Evolutionary conservation across 2,888 invertebrate species (phyloP), one percentile per base, ranked within the genome.

Genomic region (Ochropacha duplaris): DNA sequence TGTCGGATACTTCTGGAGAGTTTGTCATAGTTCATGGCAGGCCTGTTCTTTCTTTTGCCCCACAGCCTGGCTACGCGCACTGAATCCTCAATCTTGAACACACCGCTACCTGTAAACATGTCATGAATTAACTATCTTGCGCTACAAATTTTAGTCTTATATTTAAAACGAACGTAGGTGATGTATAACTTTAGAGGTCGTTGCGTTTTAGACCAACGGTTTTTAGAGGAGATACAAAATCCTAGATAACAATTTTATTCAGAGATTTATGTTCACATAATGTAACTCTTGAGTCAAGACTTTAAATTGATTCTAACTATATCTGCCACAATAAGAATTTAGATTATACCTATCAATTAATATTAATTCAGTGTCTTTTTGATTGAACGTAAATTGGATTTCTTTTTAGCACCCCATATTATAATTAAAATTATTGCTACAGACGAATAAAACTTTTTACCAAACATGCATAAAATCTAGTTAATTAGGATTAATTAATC

Each of bases 21-120:
- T 87, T 99, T 99, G 94, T 99, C 99, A 93, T 99, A 99, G 94
- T 99, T 99, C 99, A 99, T 99, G 28, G 99, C 99, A 0, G 99
- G 99, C 11, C 99, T 94, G 93, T 99, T 99, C 92, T 99, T 99
- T 68, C 99, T 94, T 78, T 97, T 96, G 62, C 99, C 99, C 99
- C 99, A 99, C 57, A 99, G 94, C 72, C 97, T 95, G n/a, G 99
- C 99, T 56, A 99, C 99, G 71, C 97, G 95, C 28, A 98, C 98
- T 12, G 99, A 99, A 91, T 99, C 99, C 88, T 99, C 99, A 84
- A 99, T 99, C 93, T 99, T 99, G 94, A 99, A 99, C 50, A 99
- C 97, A 59, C 99, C 99, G 88, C 96, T 97, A 86, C 88, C 93
- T 93, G 90, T 58, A 76, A 72, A 72, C 79, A 74, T 56, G 68